Evolutionary conservation across 2,888 invertebrate species (phyloP), one percentile per base, ranked within the genome.

Genomic region (Phania funesta): DNA sequence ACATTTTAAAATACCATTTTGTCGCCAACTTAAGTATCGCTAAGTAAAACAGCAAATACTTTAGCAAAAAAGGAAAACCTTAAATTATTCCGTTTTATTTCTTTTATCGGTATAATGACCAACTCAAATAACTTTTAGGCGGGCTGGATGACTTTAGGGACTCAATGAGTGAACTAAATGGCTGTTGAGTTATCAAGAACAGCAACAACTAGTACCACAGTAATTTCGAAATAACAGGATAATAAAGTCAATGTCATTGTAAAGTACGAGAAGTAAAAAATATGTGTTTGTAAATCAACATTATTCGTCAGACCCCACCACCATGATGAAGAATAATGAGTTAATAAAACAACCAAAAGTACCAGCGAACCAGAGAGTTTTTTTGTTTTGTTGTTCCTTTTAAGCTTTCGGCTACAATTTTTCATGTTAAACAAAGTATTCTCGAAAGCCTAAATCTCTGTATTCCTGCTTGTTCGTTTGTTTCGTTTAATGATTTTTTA

Each of bases 191-290:
- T 77, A 77, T 62, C 60, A 70, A 35, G 26, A 65, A 38, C 24
- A 64, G 11, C 44, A 35, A n/a, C 13, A 29, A 16, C n/a, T 24
- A 56, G 44, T 32, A 22, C 46, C 11, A 54, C 46, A 67, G 70
- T 13, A 71, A 46, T 75, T 75, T 74, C 60, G 44, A 75, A 87
- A 89, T 85, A 87, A 86, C 86, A 85, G 87, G 88, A 88, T 88
- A 88, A 89, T 89, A 88, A 86, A 88, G 88, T 86, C 87, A 86
- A 87, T 86, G 87, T 86, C 89, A 76, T 73, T 20, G 70, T 38
- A 58, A 60, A 29, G 18, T 3, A 32, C 44, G 68, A 13, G 8
- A 44, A 26, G 11, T 38, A 52, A 50, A 46, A 29, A 62, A 56
- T 68, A 44, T 62, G 32, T 35, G n/a, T n/a, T n/a, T 24, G 26